Conservation (phyloP, 2,113 vertebrate genomes). For the Ptyas mucosa region DNA sequence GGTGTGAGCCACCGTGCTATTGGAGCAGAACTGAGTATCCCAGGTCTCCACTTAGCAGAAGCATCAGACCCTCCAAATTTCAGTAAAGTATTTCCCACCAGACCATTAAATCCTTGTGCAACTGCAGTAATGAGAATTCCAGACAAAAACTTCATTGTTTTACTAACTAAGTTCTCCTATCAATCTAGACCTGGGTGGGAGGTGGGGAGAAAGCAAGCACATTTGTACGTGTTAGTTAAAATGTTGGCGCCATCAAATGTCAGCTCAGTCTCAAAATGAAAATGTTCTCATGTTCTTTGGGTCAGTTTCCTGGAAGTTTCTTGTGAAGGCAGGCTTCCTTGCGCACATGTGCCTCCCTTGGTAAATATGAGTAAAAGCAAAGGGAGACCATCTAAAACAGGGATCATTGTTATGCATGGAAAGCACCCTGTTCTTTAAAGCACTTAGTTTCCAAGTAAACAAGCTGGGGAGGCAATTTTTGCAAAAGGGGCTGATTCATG, state of each 20-base stretch:
- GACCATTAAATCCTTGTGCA: neutral
- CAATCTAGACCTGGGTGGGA: conserved; percentile 18
- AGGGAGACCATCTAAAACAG: conserved; percentile 61
- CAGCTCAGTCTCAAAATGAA: conserved; percentile 65
- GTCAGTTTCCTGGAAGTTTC: conserved; percentile 56
- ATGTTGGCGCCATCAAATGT: conserved; percentile 54
- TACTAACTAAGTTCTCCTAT: neutral
- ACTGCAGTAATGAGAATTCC: neutral
- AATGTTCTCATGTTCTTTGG: conserved; percentile 51
- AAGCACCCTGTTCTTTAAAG: conserved; percentile 59
- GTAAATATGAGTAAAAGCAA: conserved; percentile 10
- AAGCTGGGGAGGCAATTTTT: conserved; percentile 65
- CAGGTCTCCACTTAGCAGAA: neutral
- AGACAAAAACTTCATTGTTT: neutral
- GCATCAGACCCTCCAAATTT: neutral
- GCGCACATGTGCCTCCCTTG: conserved; percentile 35
- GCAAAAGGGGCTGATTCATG: conserved; percentile 67
- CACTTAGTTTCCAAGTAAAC: conserved; percentile 65
- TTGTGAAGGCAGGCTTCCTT: conserved; percentile 39
- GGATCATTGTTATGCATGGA: conserved; percentile 59
- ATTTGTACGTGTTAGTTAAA: conserved; percentile 7
- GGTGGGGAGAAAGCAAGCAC: neutral
- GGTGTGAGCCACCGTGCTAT: neutral
- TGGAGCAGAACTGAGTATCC: neutral
- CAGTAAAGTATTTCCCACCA: neutral